These are phyloP conservation scores for Neosilurus mollespiculum DNA, from an alignment of 2,797 vertebrate species.

Conservation along the genomic window DNA sequence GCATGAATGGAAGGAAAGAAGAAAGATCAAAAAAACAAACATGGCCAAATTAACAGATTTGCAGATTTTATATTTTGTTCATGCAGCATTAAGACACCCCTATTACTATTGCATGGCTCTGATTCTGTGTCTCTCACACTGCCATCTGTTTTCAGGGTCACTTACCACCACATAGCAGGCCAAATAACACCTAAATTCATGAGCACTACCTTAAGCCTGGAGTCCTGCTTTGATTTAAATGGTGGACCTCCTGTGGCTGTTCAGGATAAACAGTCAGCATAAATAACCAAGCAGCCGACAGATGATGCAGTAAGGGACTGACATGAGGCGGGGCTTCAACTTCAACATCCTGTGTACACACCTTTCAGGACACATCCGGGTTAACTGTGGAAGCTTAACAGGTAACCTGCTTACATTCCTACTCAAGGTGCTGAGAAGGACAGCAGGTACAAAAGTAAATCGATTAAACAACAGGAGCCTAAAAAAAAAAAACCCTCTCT, in stretches of 20 bases:
- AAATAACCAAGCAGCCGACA: slow-evolving; percentile 79
- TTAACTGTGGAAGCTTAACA: neutral
- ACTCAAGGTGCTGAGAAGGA: neutral
- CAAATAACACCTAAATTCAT: slow-evolving; percentile 48
- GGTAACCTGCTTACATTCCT: neutral
- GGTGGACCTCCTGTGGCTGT: slow-evolving; percentile 66
- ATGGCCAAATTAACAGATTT: neutral
- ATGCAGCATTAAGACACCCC: slow-evolving; percentile 28
- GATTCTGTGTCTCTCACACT: slow-evolving; percentile 27
- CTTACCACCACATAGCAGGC: slow-evolving; percentile 35
- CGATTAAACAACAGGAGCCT: neutral
- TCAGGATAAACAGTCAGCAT: slow-evolving; percentile 74
- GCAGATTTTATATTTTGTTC: slow-evolving; percentile 11
- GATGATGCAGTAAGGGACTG: slow-evolving; percentile 72
- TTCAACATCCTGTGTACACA: neutral
- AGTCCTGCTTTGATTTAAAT: slow-evolving; percentile 69
- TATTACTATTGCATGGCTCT: slow-evolving; percentile 37
- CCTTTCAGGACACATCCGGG: neutral
- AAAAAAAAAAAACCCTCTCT: neutral
- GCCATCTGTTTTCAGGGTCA: slow-evolving; percentile 46
- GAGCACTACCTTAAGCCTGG: slow-evolving; percentile 38
- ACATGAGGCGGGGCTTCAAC: slow-evolving; percentile 55
- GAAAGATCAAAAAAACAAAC: slow-evolving; percentile 36
- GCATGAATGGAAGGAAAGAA: slow-evolving; percentile 45
- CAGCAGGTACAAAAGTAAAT: slow-evolving; percentile 2